Evolutionary conservation across 1,140 invertebrate genomes (phyloP).

Genomic region (Ptiloglossa arizonensis): DNA sequence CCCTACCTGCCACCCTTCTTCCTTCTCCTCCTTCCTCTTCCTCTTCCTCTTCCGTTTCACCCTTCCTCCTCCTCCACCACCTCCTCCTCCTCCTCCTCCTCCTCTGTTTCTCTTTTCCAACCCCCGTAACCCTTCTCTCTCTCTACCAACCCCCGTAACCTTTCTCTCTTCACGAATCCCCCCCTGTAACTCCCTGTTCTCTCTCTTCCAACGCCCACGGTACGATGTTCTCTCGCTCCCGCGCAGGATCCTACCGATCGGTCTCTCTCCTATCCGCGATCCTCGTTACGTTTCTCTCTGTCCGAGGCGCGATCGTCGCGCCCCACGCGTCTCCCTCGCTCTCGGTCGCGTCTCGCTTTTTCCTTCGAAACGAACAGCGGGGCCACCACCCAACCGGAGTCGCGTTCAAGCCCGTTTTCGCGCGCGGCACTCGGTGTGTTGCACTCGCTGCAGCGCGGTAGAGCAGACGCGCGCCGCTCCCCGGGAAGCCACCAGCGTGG

Average conservation of each 20-base stretch:
- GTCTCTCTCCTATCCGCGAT: no score
- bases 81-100: conserved; percentile 45
- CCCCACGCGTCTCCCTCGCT: no score
- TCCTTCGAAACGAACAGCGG: conserved; percentile 41
- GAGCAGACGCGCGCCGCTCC: conserved; percentile 66
- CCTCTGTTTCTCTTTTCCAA: conserved; percentile 5
- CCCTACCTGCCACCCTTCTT: conserved; percentile 25
- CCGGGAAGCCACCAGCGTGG: conserved; percentile 62
- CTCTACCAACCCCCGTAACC: no score
- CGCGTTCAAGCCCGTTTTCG: conserved; percentile 61
- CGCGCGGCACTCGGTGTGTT: conserved; percentile 55
- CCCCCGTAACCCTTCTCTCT: conserved; percentile 8
- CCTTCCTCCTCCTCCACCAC: conserved; percentile 65
- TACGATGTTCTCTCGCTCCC: no score
- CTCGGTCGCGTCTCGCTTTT: conserved; percentile 5
- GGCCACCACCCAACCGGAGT: conserved; percentile 52
- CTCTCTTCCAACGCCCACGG: no score
- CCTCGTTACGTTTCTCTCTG: no score
- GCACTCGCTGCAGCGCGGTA: conserved; percentile 59
- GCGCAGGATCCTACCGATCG: no score
- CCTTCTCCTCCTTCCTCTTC: conserved; percentile 72
- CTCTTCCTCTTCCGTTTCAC: conserved; percentile 54
- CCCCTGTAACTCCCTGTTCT: no score
- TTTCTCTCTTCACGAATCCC: no score
- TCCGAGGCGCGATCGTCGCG: no score